Evolutionary conservation across 1,140 invertebrate genomes (phyloP), one percentile per base, ranked within the genome.

Genomic region (Pogonus chalceus): DNA sequence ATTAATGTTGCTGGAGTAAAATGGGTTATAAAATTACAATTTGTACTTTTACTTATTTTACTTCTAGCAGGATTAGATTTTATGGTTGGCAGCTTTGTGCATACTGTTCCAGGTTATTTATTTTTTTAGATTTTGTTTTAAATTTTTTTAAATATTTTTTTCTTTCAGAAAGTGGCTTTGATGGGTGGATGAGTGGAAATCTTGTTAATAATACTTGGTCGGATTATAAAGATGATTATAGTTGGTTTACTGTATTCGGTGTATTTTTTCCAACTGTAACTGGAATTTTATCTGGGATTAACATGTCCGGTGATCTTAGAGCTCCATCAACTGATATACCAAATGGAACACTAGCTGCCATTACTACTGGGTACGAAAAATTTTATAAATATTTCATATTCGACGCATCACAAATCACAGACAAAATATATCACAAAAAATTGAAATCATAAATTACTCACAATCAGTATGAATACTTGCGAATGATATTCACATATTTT

Each of bases 231-330:
- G 76, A 85, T 51, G 82, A 79, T 16, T 84, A 91, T 58, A 87
- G 80, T 53, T 94, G 90, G 88, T 95, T 95, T 68, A 89, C 85
- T 14, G 89, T 94, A 46, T 92, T 94, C 72, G 92, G 91, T 35
- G 88, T 96, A n/a, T 93, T 95, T 73, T 92, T 96, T 74, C 88
- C 93, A 49, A 91, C 94, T 47, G 83, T 96, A 51, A 90, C 92
- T 53, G 92, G 92, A 21, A 90, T 98, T 47, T 77, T 98, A 54
- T 92, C 94, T 39, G 95, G 95, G 39, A 91, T 98, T 58, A 98
- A 98, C 69, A 98, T 98, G 94, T 95, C 92, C 71, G 93, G 93
- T 12, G 94, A 98, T 72, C 77, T 98, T 37, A 81, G 83, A 53
- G 85, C 93, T 63, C 94, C 95, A 0, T 88, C 89, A 10, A 82